Evolutionary conservation across 2,888 invertebrate species (phyloP).

Genomic region (Trissolcus japonicus): DNA sequence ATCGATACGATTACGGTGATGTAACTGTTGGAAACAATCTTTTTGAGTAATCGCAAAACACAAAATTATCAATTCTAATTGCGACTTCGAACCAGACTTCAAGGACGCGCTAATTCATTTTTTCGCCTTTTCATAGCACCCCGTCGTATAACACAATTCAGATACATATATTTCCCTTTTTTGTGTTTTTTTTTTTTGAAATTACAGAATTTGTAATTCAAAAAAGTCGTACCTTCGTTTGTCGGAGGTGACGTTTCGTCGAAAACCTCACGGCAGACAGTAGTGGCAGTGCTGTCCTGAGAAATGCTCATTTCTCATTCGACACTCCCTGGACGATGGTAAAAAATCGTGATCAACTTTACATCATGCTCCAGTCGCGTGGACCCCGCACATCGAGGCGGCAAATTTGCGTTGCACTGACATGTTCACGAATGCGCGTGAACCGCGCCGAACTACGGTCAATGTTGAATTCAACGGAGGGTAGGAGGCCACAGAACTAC

Average conservation of each 20-base stretch:
- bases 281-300: slow-evolving; percentile 76
- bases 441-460: slow-evolving; percentile 68
- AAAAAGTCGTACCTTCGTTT: slow-evolving; percentile 81
- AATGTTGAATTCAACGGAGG: slow-evolving; percentile 71
- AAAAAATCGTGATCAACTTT: slow-evolving; percentile 15
- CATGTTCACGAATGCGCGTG: slow-evolving; percentile 64
- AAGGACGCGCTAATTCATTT: slow-evolving; percentile 17
- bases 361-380: slow-evolving; percentile 47
- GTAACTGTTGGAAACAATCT: slow-evolving; percentile 59
- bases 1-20: slow-evolving; percentile 35
- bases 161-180: too few species aligned
- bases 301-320: slow-evolving; percentile 71
- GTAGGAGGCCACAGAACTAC: slow-evolving; percentile 58
- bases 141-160: neutral
- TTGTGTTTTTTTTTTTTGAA: neutral
- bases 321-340: slow-evolving; percentile 22
- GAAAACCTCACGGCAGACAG: slow-evolving; percentile 89
- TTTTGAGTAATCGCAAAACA: slow-evolving; percentile 6
- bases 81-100: slow-evolving; percentile 26
- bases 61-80: slow-evolving; percentile 8
- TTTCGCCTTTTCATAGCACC: neutral
- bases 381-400: slow-evolving; percentile 48
- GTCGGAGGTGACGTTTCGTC: slow-evolving; percentile 90
- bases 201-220: too few species aligned
- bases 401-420: slow-evolving; percentile 53